Base-by-base conservation (phyloP, 2,113 vertebrate species). In the Amphiprion percula region DNA sequence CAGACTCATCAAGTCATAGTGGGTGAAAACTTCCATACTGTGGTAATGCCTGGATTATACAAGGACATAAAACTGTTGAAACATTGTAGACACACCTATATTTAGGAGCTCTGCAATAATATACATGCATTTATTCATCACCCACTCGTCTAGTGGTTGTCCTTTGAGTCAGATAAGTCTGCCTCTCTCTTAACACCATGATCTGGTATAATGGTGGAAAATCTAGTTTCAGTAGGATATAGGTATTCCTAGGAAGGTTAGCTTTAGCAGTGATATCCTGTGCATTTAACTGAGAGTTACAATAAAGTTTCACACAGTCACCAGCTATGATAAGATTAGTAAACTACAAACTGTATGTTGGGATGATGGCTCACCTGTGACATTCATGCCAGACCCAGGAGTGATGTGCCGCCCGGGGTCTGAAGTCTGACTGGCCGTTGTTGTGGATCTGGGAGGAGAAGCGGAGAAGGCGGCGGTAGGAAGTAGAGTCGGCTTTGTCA, bases 381-480 rank as follows among this genome's bases (percentile, higher is more conserved):
- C 98, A 99, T 75, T 99, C 98, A 0, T 99, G 98, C 98, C 98
- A 99, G 85, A 96, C 81, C 98, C 98, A 99, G 4, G 96, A 94
- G 0, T 99, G 96, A 80, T 96, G 97, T 0, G 96, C 96, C 0
- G 95, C 94, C 59, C 95, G 95, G 8, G 98, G 98, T 2, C 96
- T 92, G 94, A 99, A 99, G 83, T 99, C 97, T 0, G 96, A 92
- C 85, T 95, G 96, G 0, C 98, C 98, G 0, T 97, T 97, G 94
- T 99, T 99, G 90, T 98, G 97, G 92, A 99, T 98, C 93, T 97
- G 97, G 3, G 98, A 98, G 90, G 97, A 98, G 94, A 99, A 99
- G 64, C 98, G 96, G 8, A 99, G 95, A 0, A 99, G 96, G 68
- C 97, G 96, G 1, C 98, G 95, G 90, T 94, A 95, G n/a, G 96